Evolutionary conservation across 2,888 invertebrate species (phyloP).

Genomic region (Melanophora roralis): DNA sequence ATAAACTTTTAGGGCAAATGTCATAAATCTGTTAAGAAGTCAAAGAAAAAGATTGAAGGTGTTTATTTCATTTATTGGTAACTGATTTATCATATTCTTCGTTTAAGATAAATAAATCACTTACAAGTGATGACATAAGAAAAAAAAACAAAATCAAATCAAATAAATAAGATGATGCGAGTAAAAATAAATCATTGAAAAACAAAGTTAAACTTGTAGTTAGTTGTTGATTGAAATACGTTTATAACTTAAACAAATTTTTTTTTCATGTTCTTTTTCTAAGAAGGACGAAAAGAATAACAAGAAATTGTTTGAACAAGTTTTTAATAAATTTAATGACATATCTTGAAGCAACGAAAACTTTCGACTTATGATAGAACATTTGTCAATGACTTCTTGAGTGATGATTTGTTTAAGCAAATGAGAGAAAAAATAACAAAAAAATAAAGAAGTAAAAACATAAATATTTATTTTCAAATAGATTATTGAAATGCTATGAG

Average conservation of each 20-base stretch:
- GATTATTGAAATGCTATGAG: constrained; percentile 3
- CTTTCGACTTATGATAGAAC: constrained; percentile 54
- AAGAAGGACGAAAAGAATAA: background rate
- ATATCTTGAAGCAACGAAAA: constrained; percentile 48
- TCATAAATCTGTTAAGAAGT: constrained; percentile 26
- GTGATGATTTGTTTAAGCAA: constrained; percentile 25
- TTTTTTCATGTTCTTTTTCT: background rate
- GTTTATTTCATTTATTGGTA: background rate
- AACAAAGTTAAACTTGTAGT: constrained; percentile 38
- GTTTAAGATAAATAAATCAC: constrained; percentile 44
- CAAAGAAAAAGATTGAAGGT: background rate
- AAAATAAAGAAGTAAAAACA: constrained; percentile 30
- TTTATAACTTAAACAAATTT: constrained; percentile 28
- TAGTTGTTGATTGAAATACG: constrained; percentile 48
- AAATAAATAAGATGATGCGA: constrained; percentile 12
- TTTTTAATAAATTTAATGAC: constrained; percentile 60
- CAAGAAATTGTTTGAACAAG: constrained; percentile 39
- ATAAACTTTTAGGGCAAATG: constrained; percentile 14
- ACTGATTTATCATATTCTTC: constrained; percentile 30
- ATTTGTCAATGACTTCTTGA: constrained; percentile 46
- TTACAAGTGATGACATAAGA: background rate
- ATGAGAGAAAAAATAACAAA: background rate
- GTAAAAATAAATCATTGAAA: constrained; percentile 40
- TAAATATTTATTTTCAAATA: too few species aligned
- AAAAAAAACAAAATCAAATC: constrained; percentile 37